Base-by-base conservation (phyloP, 2,113 vertebrate genomes). In the Callopanchax toddi region DNA sequence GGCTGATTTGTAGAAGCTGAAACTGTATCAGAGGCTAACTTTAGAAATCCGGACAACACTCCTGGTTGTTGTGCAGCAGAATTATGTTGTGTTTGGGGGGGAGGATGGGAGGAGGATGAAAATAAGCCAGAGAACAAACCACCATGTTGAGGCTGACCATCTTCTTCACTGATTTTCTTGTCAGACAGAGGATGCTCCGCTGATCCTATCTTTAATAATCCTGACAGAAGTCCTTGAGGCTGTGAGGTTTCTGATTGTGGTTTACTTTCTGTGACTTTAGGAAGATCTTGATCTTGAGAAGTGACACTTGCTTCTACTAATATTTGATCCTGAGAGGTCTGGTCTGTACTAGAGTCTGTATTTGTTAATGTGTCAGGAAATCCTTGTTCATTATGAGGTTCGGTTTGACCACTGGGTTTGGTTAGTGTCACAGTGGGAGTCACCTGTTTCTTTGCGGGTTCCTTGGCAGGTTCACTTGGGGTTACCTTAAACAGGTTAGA, bases 401-500 rank as follows among this genome's bases (percentile, higher is more conserved):
- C 85, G 36, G 46, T 79, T 68, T 82, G 66, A 62, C 42, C 46
- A 59, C 48, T 69, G 5, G 82, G 82, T 65, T 71, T 57, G 20
- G 71, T 60, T 25, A 85, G 46, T 11, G 66, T 63, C 26, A 87
- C 82, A 29, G 77, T 80, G 26, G 80, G 71, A 21, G 85, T 59
- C 1, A 34, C 11, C 40, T 74, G 69, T 25, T 69, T 25, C 56
- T 84, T 89, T 17, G 43, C 5, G 20, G 71, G 60, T 42, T 87
- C 84, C 40, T 74, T 87, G 22, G 43, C 18, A 23, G 83, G 68
- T 56, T 93, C 91, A 64, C n/a, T 72, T 79, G 86, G 74, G n/a
- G 79, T 17, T 18, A 71, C 82, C 45, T 92, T 93, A 64, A 93
- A 93, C 18, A 93, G 86, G 62, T 92, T 93, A 39, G 92, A 93